Evolutionary conservation across 2,888 invertebrate species (phyloP), one percentile per base, ranked within the genome.

Genomic region (Heteromyza rotundicornis): DNA sequence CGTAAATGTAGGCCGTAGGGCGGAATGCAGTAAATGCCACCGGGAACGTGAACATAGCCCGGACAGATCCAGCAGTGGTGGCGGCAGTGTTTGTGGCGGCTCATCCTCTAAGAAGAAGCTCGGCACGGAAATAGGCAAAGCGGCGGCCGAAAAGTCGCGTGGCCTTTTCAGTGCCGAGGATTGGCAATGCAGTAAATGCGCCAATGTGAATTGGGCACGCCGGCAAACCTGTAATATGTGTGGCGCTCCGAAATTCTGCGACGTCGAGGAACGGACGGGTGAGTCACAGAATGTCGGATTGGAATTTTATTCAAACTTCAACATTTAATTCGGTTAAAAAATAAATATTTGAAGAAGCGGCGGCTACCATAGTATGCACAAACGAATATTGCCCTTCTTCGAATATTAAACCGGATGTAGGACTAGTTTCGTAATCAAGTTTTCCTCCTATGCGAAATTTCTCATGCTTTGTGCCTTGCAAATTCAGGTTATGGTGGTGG

Each of bases 181-280:
- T 84, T 99, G 99, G 99, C 96, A 97, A 80, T 99, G 99, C 84
- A 95, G 94, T 84, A 98, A 98, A 83, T 99, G 99, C 85, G 98
- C 98, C n/a, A 99, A 99, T 84, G 98, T 99, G 12, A 99, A 99
- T 84, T 84, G 84, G 99, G 98, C 98, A 22, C 76, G 82, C 67
- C 87, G 99, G 59, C 92, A 91, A 77, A 94, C 94, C 59, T 99
- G 99, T 84, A 99, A 99, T 84, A 95, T 99, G 86, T 99, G 99
- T 84, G 98, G 98, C 85, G 95, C 98, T 2, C 97, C 98, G 0
- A 98, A 98, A 84, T 95, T 95, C 82, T 95, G 95, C 17, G 96
- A 97, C 84, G 92, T 95, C 64, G 90, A 95, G 81, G 90, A 91
- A 76, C 85, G 92, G 67, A 88, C 89, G 60, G 92, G 87, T 83